phyloP scores from a whole-genome alignment of 2,797 vertebrate species.

The Enteromius thamalakanensis region DNA sequence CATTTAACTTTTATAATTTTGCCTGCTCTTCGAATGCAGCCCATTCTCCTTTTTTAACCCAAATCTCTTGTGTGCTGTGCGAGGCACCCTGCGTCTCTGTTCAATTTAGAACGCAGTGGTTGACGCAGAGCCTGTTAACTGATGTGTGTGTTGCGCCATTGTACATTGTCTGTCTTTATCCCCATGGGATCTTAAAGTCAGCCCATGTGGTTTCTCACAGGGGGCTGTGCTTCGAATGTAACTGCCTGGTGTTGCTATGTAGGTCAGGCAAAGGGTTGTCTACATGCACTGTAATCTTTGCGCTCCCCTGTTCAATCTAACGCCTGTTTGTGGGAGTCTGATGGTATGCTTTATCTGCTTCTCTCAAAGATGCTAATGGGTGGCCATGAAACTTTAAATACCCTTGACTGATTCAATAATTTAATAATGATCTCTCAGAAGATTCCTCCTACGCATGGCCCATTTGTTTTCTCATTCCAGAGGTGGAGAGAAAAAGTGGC shows the following conservation, averaged over 20 bases:
- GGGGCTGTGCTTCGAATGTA: background rate
- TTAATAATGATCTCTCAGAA: conserved; percentile 73
- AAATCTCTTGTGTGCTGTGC: conserved; percentile 2
- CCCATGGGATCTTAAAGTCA: background rate
- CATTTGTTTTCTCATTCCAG: conserved; percentile 49
- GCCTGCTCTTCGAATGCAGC: background rate
- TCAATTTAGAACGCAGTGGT: conserved; percentile 30
- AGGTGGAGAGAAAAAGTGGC: conserved; percentile 29
- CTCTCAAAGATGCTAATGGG: conserved; percentile 70
- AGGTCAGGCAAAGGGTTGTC: conserved; percentile 45
- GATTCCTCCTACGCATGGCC: conserved; percentile 56
- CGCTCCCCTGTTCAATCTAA: conserved; percentile 12
- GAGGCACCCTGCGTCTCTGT: background rate
- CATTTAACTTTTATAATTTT: background rate
- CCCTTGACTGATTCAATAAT: conserved; percentile 72
- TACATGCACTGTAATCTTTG: conserved; percentile 7
- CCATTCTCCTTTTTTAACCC: conserved; percentile 19
- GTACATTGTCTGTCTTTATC: conserved; percentile 28
- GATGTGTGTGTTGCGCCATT: background rate
- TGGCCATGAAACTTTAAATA: conserved; percentile 74
- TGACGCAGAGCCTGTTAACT: background rate
- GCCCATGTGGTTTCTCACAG: conserved; percentile 25
- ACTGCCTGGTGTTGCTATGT: conserved; percentile 24
- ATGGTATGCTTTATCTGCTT: conserved; percentile 24
- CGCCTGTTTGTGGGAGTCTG: conserved; percentile 27